Base-by-base conservation (phyloP, 2,113 vertebrate species). In the Spermophilus dauricus region DNA sequence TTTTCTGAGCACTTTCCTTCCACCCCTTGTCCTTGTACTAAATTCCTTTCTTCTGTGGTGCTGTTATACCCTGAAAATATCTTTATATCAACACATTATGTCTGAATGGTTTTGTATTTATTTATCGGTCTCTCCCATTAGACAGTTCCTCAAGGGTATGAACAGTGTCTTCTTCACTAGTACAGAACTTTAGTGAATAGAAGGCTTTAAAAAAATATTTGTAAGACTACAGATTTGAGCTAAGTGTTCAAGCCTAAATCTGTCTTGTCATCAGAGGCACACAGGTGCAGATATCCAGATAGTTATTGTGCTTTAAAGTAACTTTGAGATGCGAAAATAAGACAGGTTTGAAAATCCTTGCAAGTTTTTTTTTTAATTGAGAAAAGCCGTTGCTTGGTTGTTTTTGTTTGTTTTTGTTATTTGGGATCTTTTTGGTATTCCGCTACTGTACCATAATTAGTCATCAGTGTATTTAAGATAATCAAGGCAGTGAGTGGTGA, bases 301-400 rank as follows among this genome's bases (percentile, higher is more conserved):
- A 77, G 45, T 77, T 37, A 51, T 30, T 83, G 51, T 91, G 20
- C 77, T 86, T 92, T 95, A 78, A 85, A 51, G 69, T 93, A 82
- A 22, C 24, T 81, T 91, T 67, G 37, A 18, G 26, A 88, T 95
- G 34, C 51, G 75, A 92, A 95, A 92, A 61, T 92, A 93, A 92
- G 37, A 91, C 92, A 97, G 96, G 96, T 91, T 86, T 97, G 94
- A 98, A 98, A 97, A 96, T 82, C 82, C 94, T 94, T 98, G 75
- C 77, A 89, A 87, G 94, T 89, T 98, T 98, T 11, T 91, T 98
- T 98, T 4, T 51, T 13, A 42, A 42, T 42, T 42, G 67, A 97
- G 91, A 91, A 97, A 97, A 95, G 80, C 32, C 58, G 86, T 95
- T 48, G 75, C 30, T 69, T 63, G 69, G 76, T 17, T 48, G 45